A percentile compares a stretch with the other conserved stretches of the same genome.
phyloP scores from a whole-genome alignment of 2,113 vertebrate species.

The Hiodon alosoides region DNA sequence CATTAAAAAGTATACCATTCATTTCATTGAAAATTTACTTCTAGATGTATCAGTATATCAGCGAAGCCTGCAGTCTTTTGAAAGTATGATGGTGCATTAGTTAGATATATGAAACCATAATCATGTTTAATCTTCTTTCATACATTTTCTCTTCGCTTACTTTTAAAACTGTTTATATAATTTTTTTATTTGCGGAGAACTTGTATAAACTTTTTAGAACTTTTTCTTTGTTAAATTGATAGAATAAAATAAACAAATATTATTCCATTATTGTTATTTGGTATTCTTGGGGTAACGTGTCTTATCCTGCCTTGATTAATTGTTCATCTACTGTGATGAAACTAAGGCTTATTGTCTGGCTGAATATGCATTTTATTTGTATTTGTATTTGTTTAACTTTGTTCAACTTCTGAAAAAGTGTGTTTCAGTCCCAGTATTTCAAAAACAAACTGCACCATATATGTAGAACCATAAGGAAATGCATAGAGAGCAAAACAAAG shows the following conservation, averaged over 20 bases:
- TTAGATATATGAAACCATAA: background rate
- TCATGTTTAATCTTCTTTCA: background rate
- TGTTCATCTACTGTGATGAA: background rate
- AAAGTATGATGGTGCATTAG: too few relatives aligned
- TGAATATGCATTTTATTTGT: background rate
- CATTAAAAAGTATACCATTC: background rate
- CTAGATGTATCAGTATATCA: too few relatives aligned
- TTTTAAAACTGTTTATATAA: too few relatives aligned
- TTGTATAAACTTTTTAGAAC: background rate
- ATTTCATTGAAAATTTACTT: background rate
- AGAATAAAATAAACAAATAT: too few relatives aligned
- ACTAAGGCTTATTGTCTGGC: background rate
- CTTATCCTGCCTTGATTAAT: background rate
- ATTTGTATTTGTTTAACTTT: too few relatives aligned
- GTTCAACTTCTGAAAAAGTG: background rate
- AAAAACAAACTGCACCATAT: too few relatives aligned
- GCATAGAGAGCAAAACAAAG: background rate
- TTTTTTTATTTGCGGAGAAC: background rate
- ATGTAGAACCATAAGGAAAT: background rate
- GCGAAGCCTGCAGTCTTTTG: too few relatives aligned
- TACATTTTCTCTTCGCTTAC: too few relatives aligned
- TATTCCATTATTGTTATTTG: background rate
- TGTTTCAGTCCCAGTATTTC: too few relatives aligned
- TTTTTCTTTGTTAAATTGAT: background rate
- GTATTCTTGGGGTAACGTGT: background rate